phyloP scores from a whole-genome alignment of 2,888 invertebrate species.

The Cephus runcator region DNA sequence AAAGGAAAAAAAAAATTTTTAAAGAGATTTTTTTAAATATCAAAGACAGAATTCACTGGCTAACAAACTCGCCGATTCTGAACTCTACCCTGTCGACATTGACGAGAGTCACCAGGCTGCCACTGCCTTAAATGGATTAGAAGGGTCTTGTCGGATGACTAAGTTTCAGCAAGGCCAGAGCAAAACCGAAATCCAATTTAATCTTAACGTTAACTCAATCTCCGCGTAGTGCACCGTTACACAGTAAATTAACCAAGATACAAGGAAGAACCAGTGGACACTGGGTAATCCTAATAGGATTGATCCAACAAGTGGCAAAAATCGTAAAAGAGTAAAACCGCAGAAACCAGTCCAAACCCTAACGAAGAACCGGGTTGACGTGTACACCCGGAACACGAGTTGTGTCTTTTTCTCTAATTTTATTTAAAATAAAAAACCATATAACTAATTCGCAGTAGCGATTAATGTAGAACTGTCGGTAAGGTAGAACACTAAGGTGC shows the following conservation, averaged over 20 bases:
- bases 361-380: no score
- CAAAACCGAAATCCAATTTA: constrained; percentile 55
- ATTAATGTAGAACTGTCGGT: no score
- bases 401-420: no score
- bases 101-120: constrained; percentile 4
- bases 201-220: constrained; percentile 62
- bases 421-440: neutral
- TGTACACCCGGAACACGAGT: no score
- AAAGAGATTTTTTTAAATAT: neutral
- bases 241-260: constrained; percentile 54
- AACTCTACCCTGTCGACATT: constrained; percentile 1
- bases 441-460: no score
- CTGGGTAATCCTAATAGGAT: neutral
- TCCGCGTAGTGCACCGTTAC: constrained; percentile 53
- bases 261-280: neutral
- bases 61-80: neutral
- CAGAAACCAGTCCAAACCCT: neutral
- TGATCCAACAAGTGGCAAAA: neutral
- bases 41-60: neutral
- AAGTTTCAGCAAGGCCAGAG: constrained; percentile 56
- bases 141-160: constrained; percentile 60
- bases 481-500: no score
- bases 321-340: neutral
- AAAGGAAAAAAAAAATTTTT: no score
- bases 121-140: constrained; percentile 52